Base-by-base conservation (phyloP, 2,113 vertebrate genomes). In the Myrmophylax atrothorax region DNA sequence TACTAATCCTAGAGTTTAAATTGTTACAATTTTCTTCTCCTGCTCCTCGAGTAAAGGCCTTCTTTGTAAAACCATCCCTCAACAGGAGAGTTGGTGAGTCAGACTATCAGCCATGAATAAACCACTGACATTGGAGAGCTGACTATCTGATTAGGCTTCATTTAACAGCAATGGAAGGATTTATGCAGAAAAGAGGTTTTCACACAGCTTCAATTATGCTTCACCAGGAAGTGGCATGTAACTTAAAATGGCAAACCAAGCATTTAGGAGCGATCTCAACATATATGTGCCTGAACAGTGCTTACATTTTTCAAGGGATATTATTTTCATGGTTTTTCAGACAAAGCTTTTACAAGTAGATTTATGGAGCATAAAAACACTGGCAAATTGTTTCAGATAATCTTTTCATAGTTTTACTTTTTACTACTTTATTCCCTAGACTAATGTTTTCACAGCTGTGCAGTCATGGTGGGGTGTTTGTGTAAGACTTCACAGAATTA, bases 371-470 rank as follows among this genome's bases (percentile, higher is more conserved):
- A 59, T 82, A 64, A 87, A 79, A 91, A 81, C 50, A 83, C 37
- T 17, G 10, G 58, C 20, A 94, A 50, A 87, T 78, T 80, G 31
- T 89, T 86, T 78, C 52, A 74, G 59, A 76, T 90, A 92, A 79
- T 92, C 67, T 89, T 90, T 94, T 73, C 47, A 55, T 37, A 56
- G 52, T 75, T 85, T 70, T 92, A 82, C 50, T 64, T 93, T 93
- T 70, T 87, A 40, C 46, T 84, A 22, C n/a, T 77, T 94, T 95
- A 86, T 95, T 95, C 80, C 73, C 86, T 89, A 73, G 50, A 63
- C 73, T 93, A 68, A 94, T 92, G 74, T 96, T 95, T 96, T 93
- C 92, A 94, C 93, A 95, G 90, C 91, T 95, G 84, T 84, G 77
- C 69, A 82, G 1, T 89, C 56, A 8, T 82, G 64, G 49, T 63